Conservation (phyloP, 2,797 vertebrate species). For the Galago senegalensis region DNA sequence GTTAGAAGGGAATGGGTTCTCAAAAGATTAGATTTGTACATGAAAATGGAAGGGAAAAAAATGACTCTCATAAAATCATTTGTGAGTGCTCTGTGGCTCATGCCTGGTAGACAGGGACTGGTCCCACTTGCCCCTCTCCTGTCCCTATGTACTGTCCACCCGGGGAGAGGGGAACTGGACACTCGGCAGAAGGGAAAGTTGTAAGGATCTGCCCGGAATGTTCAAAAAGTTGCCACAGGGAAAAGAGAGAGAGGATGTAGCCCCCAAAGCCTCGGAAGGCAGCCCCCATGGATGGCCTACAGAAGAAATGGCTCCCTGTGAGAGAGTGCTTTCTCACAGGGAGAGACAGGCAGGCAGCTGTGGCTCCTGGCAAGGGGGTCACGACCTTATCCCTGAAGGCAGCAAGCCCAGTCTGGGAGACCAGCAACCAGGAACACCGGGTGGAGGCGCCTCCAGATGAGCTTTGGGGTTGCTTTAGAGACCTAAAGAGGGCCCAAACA, state of each 20-base stretch:
- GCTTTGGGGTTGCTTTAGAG: no score
- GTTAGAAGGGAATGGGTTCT: slow-evolving; percentile 66
- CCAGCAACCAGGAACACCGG: fast-evolving
- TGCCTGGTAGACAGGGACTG: background rate
- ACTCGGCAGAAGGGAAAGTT: fast-evolving
- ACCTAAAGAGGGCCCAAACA: no score
- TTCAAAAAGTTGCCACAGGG: no score
- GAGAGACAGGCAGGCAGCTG: fast-evolving
- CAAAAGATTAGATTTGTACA: slow-evolving; percentile 82
- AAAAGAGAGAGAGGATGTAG: fast-evolving
- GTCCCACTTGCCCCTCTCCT: background rate
- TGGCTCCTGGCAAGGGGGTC: background rate
- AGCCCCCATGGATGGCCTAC: fast-evolving
- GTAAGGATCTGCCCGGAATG: background rate
- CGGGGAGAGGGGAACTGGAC: fast-evolving
- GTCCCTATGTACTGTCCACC: fast-evolving
- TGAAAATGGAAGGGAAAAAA: slow-evolving; percentile 75
- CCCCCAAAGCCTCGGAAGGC: fast-evolving
- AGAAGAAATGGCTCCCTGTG: background rate
- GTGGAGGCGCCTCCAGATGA: background rate
- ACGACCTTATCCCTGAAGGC: background rate
- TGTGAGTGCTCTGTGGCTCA: slow-evolving; percentile 50
- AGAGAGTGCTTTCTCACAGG: fast-evolving
- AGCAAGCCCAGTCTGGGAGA: fast-evolving
- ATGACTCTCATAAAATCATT: slow-evolving; percentile 68